Evolutionary conservation across 2,888 invertebrate genomes (phyloP).

Genomic region (Cataglyphis albicans): DNA sequence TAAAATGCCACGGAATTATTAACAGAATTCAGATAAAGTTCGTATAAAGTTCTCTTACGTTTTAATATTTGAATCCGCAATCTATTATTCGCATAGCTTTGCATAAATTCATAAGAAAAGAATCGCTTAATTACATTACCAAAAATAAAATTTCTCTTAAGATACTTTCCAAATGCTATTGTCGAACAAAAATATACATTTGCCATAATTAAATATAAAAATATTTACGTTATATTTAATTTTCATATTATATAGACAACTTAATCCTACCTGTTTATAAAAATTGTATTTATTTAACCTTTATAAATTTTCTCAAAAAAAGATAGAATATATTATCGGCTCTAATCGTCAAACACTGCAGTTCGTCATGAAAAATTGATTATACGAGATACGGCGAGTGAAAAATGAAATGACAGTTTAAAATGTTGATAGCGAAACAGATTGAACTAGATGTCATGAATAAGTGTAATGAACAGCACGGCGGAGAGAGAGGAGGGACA

Average conservation of each 20-base stretch:
- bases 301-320: neutral
- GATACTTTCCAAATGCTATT: neutral
- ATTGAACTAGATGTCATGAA: conserved; percentile 30
- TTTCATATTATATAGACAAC: neutral
- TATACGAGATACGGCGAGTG: neutral
- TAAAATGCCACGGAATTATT: neutral
- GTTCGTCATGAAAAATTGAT: neutral
- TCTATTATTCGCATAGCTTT: neutral
- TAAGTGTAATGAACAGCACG: conserved; percentile 37
- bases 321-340: neutral
- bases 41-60: neutral
- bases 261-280: neutral
- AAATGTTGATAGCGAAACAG: conserved; percentile 31
- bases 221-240: neutral
- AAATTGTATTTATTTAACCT: neutral
- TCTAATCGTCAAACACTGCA: neutral
- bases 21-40: neutral
- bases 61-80: neutral
- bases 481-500: neutral
- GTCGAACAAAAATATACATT: neutral
- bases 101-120: neutral
- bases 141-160: neutral
- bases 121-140: neutral
- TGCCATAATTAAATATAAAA: too few species aligned
- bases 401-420: conserved; percentile 12